These are phyloP conservation scores for Loris lydekkerianus DNA, from an alignment of 2,797 vertebrate genomes.

Conservation along the genomic window DNA sequence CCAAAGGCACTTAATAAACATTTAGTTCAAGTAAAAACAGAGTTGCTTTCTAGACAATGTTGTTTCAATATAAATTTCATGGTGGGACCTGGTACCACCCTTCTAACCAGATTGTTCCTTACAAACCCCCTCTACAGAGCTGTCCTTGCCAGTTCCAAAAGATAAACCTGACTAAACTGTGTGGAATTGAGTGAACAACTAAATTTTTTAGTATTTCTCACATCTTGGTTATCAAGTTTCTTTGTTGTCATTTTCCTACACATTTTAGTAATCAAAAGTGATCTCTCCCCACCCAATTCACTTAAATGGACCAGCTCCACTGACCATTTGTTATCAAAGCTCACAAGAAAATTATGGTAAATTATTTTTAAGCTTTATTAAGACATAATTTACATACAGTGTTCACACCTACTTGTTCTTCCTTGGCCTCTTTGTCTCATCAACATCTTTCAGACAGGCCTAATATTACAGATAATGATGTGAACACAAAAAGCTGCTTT, in stretches of 20 bases:
- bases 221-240: not conserved
- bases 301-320: not conserved
- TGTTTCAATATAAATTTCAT: not conserved
- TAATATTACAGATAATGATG: not conserved
- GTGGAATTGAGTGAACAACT: not conserved
- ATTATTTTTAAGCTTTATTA: not conserved
- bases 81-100: not conserved
- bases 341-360: not conserved
- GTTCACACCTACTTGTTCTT: not conserved
- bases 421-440: not conserved
- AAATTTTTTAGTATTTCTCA: not conserved
- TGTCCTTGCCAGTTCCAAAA: not conserved
- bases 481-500: not conserved
- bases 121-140: not conserved
- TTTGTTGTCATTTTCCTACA: not conserved
- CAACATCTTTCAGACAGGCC: not conserved
- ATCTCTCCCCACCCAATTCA: not conserved
- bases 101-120: not conserved
- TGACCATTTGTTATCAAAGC: not conserved
- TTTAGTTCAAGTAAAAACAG: not conserved
- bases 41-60: not conserved
- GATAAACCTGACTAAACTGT: not conserved
- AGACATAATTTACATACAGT: not conserved
- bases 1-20: not conserved
- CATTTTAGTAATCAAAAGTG: not conserved